Conservation (phyloP, 1,140 invertebrate species). For the Grapholita molesta region DNA sequence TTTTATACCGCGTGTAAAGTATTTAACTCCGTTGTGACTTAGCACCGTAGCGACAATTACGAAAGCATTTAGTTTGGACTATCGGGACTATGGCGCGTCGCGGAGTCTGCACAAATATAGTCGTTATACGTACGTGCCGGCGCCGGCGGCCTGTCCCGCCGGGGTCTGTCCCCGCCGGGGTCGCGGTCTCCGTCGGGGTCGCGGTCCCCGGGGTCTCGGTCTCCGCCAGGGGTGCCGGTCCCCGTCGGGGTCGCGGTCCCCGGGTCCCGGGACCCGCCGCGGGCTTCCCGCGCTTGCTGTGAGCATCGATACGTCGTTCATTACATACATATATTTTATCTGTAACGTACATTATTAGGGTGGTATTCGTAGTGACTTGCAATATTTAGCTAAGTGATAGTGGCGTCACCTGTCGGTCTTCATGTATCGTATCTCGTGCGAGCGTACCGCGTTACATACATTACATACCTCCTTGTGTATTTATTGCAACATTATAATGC, state of each 20-base stretch:
- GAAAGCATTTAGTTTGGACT: slow-evolving; percentile 35
- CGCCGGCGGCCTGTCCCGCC: too few relatives aligned
- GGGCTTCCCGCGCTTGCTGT: slow-evolving; percentile 16
- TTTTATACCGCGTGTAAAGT: slow-evolving; percentile 72
- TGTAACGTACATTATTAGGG: slow-evolving; percentile 54
- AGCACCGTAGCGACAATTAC: slow-evolving; percentile 41
- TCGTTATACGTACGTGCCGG: slow-evolving; percentile 27
- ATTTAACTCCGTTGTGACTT: slow-evolving; percentile 58
- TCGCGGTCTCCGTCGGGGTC: not conserved
- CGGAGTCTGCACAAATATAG: slow-evolving; percentile 32
- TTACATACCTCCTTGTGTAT: slow-evolving; percentile 29
- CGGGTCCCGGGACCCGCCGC: slow-evolving; percentile 29
- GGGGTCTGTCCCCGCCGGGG: not conserved
- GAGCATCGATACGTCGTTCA: slow-evolving; percentile 46
- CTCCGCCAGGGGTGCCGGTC: too few relatives aligned
- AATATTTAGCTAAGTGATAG: slow-evolving; percentile 58
- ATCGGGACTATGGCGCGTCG: not conserved
- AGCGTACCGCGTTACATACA: slow-evolving; percentile 29
- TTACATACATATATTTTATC: slow-evolving; percentile 52
- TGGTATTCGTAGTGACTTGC: slow-evolving; percentile 59
- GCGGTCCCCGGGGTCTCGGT: not conserved
- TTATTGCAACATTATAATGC: slow-evolving; percentile 39
- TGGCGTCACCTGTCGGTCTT: slow-evolving; percentile 47
- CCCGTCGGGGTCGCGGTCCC: slow-evolving; percentile 20
- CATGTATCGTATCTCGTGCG: slow-evolving; percentile 35